phyloP scores from a whole-genome alignment of 2,888 invertebrate species.

The Watsonalla cultraria region DNA sequence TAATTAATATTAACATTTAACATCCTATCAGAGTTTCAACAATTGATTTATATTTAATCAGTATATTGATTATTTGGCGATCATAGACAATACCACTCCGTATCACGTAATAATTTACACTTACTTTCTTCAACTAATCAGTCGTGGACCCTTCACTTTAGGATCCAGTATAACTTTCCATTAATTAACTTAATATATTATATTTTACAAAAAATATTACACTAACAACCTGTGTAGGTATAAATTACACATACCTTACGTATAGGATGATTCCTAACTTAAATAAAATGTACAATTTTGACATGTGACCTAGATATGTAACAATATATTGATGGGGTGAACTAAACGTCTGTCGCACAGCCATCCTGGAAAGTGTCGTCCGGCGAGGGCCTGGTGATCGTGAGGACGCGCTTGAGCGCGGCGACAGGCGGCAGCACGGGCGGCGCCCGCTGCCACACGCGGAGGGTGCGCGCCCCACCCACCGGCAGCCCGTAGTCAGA shows the following conservation, averaged over 20 bases:
- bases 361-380: slow-evolving; percentile 96
- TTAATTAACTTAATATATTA: slow-evolving; percentile 74
- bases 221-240: slow-evolving; percentile 59
- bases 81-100: slow-evolving; percentile 69
- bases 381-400: slow-evolving; percentile 90
- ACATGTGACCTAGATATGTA: slow-evolving; percentile 47
- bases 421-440: slow-evolving; percentile 92
- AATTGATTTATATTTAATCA: slow-evolving; percentile 58
- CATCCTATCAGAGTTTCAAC: slow-evolving; percentile 63
- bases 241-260: slow-evolving; percentile 58
- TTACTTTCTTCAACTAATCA: slow-evolving; percentile 76
- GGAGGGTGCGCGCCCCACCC: slow-evolving; percentile 84
- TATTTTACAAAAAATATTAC: slow-evolving; percentile 77
- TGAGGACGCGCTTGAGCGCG: slow-evolving; percentile 89
- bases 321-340: slow-evolving; percentile 25
- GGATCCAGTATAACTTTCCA: slow-evolving; percentile 73
- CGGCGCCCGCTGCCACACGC: slow-evolving; percentile 92
- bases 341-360: slow-evolving; percentile 93
- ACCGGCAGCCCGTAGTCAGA: slow-evolving; percentile 89
- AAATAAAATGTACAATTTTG: slow-evolving; percentile 56
- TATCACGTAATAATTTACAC: slow-evolving; percentile 71
- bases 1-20: slow-evolving; percentile 41
- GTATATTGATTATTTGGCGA: slow-evolving; percentile 74
- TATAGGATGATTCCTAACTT: slow-evolving; percentile 50
- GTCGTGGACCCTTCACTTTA: slow-evolving; percentile 66